phyloP scores from a whole-genome alignment of 1,140 invertebrate genomes.

The Archivesica marissinica region DNA sequence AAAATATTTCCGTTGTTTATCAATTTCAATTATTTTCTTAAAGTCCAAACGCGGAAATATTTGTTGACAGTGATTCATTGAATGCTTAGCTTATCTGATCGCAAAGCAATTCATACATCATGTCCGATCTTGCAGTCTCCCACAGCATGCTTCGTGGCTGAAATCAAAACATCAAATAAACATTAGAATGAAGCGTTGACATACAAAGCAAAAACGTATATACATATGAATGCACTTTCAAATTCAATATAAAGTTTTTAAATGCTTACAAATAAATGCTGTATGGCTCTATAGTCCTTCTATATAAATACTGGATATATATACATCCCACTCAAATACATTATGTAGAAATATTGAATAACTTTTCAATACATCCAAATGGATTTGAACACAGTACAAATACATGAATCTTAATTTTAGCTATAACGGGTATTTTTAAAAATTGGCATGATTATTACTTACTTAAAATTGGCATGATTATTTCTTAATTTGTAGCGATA shows the following conservation, averaged over 20 bases:
- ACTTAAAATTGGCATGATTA: neutral
- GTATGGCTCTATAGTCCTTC: neutral
- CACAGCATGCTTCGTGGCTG: neutral
- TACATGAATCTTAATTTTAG: neutral
- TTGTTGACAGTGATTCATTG: neutral
- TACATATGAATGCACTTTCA: conserved; percentile 52
- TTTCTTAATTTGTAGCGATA: neutral
- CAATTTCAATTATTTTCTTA: neutral
- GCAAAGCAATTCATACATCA: neutral
- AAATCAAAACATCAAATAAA: conserved; percentile 52
- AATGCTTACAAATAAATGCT: conserved; percentile 33
- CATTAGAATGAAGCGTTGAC: conserved; percentile 18
- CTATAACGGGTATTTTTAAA: neutral
- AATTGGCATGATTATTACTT: neutral
- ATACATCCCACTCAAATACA: conserved; percentile 4
- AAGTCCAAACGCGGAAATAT: neutral
- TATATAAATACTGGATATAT: neutral
- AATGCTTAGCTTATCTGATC: neutral
- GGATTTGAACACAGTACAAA: neutral
- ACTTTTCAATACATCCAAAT: neutral
- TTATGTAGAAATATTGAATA: conserved; percentile 33
- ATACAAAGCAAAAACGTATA: conserved; percentile 12
- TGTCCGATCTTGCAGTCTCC: neutral
- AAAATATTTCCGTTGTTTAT: too few species aligned
- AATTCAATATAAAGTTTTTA: conserved; percentile 53